These are phyloP conservation scores for Setipinna tenuifilis DNA, from an alignment of 2,797 vertebrate species.

Conservation along the genomic window DNA sequence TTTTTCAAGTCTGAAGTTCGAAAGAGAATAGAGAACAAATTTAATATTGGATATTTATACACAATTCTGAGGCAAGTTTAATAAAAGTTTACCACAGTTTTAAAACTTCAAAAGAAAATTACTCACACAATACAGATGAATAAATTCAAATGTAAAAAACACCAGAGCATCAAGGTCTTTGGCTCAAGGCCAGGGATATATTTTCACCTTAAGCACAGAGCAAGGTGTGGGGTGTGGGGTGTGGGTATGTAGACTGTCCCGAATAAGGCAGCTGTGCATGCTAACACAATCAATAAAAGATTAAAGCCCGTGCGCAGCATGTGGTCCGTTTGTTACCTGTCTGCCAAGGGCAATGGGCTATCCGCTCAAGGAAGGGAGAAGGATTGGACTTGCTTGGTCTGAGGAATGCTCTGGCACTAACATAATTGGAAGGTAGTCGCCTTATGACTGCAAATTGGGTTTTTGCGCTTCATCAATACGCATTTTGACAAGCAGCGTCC, in stretches of 20 bases:
- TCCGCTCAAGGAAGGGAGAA: conserved; percentile 76
- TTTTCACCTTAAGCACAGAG: conserved; percentile 53
- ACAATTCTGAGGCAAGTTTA: background rate
- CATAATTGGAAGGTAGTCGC: conserved; percentile 87
- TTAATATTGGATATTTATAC: background rate
- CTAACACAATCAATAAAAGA: conserved; percentile 82
- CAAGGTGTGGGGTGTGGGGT: conserved; percentile 74
- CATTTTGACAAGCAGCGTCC: conserved; percentile 92
- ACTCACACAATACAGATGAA: background rate
- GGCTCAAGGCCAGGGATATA: conserved; percentile 10
- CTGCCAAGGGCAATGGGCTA: conserved; percentile 76
- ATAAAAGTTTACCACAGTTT: background rate
- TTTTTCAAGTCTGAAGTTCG: background rate
- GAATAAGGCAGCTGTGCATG: conserved; percentile 71
- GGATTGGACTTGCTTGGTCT: conserved; percentile 83
- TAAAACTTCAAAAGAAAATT: background rate
- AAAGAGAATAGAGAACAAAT: background rate
- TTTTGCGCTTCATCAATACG: conserved; percentile 89
- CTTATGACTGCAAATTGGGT: conserved; percentile 93
- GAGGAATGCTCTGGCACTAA: conserved; percentile 82
- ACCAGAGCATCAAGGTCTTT: conserved; percentile 22
- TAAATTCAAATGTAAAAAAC: conserved; percentile 15
- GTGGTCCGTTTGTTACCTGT: conserved; percentile 79
- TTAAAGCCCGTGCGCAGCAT: conserved; percentile 77
- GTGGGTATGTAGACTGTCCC: conserved; percentile 68